Evolutionary conservation across 2,888 invertebrate species (phyloP), one percentile per base, ranked within the genome.

Genomic region (Lottia gigantea): DNA sequence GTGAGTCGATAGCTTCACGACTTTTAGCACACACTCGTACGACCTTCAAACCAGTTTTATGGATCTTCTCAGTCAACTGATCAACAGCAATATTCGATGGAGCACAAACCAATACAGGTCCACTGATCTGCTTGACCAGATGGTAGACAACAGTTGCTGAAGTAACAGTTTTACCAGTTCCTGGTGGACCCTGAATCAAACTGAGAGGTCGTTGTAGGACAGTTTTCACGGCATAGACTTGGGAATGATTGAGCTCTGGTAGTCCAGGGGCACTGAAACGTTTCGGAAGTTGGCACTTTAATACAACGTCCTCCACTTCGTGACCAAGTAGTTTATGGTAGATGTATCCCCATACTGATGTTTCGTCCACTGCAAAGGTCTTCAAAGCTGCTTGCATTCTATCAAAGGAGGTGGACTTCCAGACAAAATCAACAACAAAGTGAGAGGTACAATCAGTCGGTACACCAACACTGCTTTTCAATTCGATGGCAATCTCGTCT

Each of bases 61-160:
- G 98, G 70, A 99, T 98, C 89, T 99, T 99, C 89, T 98, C 98
- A 0, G 99, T 98, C 23, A 99, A 91, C 85, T 99, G 99, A 89
- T 99, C 99, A 0, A 99, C 99, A 31, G 99, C 99, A 0, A 98
- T 99, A 89, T 99, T 99, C 74, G 97, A 97, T 0, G 99, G 99
- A 0, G 99, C 98, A 88, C 99, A 99, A 0, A 99, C 99, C 1
- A 99, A 91, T 0, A 99, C 97, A 49, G 91, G 90, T 0, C 96
- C 95, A 6, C 95, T 95, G 80, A 94, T 96, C 86, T 97, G 96
- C 83, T 96, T 94, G 0, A 96, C 97, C 71, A 99, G 90, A 87
- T 99, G 99, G 88, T 98, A 99, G 2, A 99, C 99, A 79, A 99
- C 97, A 0, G 98, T 98, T 0, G 99, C 99, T 0, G 98, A 98